Conservation (phyloP, 2,797 vertebrate genomes). For the Gymnothorax reevesii region DNA sequence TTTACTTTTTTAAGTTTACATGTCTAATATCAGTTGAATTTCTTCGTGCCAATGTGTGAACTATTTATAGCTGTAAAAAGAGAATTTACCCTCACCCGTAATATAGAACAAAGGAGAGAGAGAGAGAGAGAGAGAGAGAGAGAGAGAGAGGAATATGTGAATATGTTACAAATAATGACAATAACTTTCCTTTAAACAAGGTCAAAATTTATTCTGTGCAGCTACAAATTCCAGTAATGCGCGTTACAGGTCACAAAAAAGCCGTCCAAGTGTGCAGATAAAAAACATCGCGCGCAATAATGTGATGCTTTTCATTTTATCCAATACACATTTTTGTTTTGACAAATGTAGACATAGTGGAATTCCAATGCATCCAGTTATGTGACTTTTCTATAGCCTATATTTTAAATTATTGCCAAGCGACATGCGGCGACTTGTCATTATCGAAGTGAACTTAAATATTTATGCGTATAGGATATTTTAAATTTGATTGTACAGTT, state of each 20-base stretch:
- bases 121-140: constrained; percentile 48
- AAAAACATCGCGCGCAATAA: constrained; percentile 17
- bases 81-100: constrained; percentile 26
- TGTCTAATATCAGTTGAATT: constrained; percentile 54
- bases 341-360: background rate
- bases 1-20: constrained; percentile 53
- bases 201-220: constrained; percentile 22
- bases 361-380: constrained; percentile 15
- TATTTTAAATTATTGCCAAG: constrained; percentile 19
- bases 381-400: constrained; percentile 16
- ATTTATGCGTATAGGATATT: constrained; percentile 30
- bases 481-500: constrained; percentile 18
- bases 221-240: constrained; percentile 19
- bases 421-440: constrained; percentile 19
- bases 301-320: background rate
- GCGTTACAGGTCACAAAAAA: constrained; percentile 17
- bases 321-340: background rate
- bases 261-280: constrained; percentile 21
- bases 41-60: constrained; percentile 61
- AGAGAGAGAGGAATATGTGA: constrained; percentile 50
- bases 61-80: constrained; percentile 49
- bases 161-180: constrained; percentile 44
- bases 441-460: constrained; percentile 19
- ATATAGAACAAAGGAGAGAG: constrained; percentile 53
- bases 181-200: constrained; percentile 53